Evolutionary conservation across 2,113 vertebrate genomes (phyloP), one percentile per base, ranked within the genome.

Genomic region (Cochlearius cochlearius): DNA sequence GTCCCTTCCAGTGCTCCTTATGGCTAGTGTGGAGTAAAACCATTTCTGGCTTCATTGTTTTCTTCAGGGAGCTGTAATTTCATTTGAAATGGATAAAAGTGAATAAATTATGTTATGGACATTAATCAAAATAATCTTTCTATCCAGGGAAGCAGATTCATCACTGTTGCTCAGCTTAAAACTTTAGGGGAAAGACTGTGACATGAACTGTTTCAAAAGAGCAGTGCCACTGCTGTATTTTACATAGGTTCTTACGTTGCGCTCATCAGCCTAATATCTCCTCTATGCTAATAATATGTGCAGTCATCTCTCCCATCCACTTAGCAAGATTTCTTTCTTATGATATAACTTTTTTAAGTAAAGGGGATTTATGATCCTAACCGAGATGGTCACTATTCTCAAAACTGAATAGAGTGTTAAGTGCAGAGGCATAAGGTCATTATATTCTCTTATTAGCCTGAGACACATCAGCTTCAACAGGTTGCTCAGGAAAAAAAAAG

Each of bases 61-160:
- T 92, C 63, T 94, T 92, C 94, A 93, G 92, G 90, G 75, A 90
- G 38, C 29, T 88, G 27, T 81, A 56, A 87, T 47, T 82, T 91
- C 29, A 36, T 95, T 90, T 79, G 26, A 96, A 92, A 79, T 47
- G 0, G 45, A 66, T 74, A 15, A 75, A 94, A 72, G 36, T 53
- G 49, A 92, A 73, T 96, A 66, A 92, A 71, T 62, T 59, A 23
- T 66, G 41, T 85, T 60, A 64, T 19, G 5, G 43, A 92, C 18
- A 55, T 76, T 87, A 85, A 66, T 87, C 30, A 89, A 83, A 89
- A 64, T 68, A 58, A 53, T 36, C 23, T 58, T 81, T 58, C 39
- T 90, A 22, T 55, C 86, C 62, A 94, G 94, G 73, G 89, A 91
- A 73, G 75, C 4, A 5, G 41, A 92, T 27, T 91, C 32, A 41